Evolutionary conservation across 2,797 vertebrate species (phyloP).

Genomic region (Phaenicophaeus curvirostris): DNA sequence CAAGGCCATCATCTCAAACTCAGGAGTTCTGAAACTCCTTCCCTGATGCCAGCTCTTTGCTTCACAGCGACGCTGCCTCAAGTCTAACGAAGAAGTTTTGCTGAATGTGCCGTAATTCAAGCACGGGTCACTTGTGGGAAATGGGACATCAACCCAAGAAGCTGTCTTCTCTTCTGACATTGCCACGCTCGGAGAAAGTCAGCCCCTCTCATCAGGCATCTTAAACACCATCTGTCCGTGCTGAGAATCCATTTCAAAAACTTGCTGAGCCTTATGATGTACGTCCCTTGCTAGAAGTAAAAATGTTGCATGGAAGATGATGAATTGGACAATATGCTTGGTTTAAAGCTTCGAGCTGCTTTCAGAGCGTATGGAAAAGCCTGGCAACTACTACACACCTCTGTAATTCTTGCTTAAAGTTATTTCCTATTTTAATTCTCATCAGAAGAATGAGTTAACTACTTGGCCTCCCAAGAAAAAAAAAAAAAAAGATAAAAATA

Average conservation of each 20-base stretch:
- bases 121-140: not conserved
- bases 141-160: not conserved
- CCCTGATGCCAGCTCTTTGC: not conserved
- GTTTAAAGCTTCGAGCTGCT: slow-evolving; percentile 6
- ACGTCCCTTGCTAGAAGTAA: slow-evolving; percentile 54
- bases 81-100: rapidly evolving
- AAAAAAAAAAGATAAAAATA: not conserved
- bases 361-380: slow-evolving; percentile 2
- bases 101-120: not conserved
- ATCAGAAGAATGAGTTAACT: not conserved
- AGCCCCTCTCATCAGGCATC: slow-evolving; percentile 20
- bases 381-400: slow-evolving; percentile 16
- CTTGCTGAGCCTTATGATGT: slow-evolving; percentile 40
- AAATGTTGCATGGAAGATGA: slow-evolving; percentile 38
- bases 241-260: slow-evolving; percentile 16
- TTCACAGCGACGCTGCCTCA: not conserved
- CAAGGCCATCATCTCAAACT: not conserved
- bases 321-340: slow-evolving; percentile 50
- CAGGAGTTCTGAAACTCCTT: not conserved
- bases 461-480: not conserved
- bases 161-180: slow-evolving; percentile 27
- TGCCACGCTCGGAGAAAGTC: slow-evolving; percentile 40
- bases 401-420: slow-evolving; percentile 10
- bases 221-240: slow-evolving; percentile 52
- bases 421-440: not conserved